phyloP scores from a whole-genome alignment of 2,797 vertebrate genomes.

The Enteromius mattozi region DNA sequence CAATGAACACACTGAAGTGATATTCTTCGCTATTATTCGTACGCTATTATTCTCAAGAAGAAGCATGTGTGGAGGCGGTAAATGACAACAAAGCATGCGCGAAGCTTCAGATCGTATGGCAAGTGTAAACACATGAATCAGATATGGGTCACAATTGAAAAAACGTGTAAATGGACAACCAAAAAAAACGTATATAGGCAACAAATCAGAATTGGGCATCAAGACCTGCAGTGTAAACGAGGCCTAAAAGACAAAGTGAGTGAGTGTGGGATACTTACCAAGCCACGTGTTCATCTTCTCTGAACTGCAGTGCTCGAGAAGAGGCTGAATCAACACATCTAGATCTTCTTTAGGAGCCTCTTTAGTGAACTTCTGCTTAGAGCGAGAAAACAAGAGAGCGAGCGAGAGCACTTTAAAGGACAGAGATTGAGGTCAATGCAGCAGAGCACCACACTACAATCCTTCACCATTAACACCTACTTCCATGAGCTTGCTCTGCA shows the following conservation, averaged over 20 bases:
- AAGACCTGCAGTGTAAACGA: no score
- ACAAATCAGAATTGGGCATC: no score
- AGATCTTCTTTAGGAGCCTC: conserved; percentile 91
- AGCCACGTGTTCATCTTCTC: conserved; percentile 97
- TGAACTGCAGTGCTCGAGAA: conserved; percentile 93
- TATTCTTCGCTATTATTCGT: no score
- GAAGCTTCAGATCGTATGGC: no score
- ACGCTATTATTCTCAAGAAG: no score
- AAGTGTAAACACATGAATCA: no score
- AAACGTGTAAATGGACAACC: no score
- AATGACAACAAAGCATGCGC: no score
- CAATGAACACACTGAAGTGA: no score
- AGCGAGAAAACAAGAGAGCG: conserved; percentile 17
- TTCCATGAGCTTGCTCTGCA: background rate
- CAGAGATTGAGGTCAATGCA: conserved; percentile 40
- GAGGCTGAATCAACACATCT: conserved; percentile 92
- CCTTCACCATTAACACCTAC: conserved; percentile 41
- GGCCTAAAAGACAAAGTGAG: background rate
- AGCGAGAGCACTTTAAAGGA: conserved; percentile 23
- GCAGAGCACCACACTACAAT: conserved; percentile 27
- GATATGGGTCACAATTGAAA: no score
- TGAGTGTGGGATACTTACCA: conserved; percentile 70
- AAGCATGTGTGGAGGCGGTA: no score
- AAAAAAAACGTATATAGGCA: no score
- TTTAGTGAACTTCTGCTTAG: conserved; percentile 87